Base-by-base conservation (phyloP, 1,140 invertebrate species). In the Penaeus vannamei region DNA sequence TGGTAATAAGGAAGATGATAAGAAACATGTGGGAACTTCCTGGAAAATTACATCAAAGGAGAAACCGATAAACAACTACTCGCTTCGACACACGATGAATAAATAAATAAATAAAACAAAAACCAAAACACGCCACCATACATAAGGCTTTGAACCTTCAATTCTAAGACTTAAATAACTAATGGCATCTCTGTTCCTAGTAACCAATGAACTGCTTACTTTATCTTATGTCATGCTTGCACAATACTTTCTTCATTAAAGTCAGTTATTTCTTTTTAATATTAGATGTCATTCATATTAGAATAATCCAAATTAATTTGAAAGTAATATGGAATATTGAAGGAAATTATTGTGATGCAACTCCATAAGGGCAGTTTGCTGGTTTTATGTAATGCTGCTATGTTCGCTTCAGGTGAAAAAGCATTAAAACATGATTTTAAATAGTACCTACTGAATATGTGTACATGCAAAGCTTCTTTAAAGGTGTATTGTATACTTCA, bases 321-420 rank as follows among this genome's bases (percentile, higher is more conserved):
- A 59, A 89, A 66, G 59, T 89, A 76, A 69, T 77, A 79, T 85
- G 61, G 64, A 46, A 62, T 61, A 83, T 59, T 89, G 53, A 64
- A 64, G 12, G 85, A 87, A 89, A 84, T 84, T 77, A 84, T 62
- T 85, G 87, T 82, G 87, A 76, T 84, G 87, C 87, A 89, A 79
- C 87, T 89, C 87, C 87, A 84, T 80, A 89, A 72, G 87, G 87
- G 87, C 87, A 89, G 87, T 82, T 89, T 89, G 87, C 87, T 89
- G 87, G 87, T 80, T 89, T 84, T 89, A 87, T 81, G 86, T 89
- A 69, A 64, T 89, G 87, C 69, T 89, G 87, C 87, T 89, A 53
- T 89, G 87, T 79, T 89, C 87, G 79, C 87, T 89, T 84, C 82
- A 89, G 87, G 87, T 62, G 69, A 64, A 77, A 79, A 84, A 53